A percentile compares a stretch with the other conserved stretches of the same genome.
These are phyloP conservation scores for Cerastis rubricosa DNA, from an alignment of 2,888 invertebrate genomes.

Conservation along the genomic window DNA sequence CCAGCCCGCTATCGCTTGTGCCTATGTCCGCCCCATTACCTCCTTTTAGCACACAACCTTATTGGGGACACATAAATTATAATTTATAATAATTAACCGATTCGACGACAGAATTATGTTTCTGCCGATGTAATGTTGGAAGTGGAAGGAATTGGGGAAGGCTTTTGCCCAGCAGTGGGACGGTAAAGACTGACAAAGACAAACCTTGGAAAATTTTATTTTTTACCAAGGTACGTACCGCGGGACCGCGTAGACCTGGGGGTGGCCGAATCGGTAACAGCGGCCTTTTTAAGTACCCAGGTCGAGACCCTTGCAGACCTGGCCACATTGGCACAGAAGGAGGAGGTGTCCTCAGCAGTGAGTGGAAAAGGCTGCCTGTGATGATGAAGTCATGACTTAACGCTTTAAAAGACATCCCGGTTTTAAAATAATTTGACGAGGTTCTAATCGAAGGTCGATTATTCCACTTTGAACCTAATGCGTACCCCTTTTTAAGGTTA, in stretches of 20 bases:
- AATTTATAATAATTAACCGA: conserved; percentile 66
- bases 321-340: not conserved
- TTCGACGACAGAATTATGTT: conserved; percentile 57
- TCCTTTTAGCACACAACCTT: conserved; percentile 47
- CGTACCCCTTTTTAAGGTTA: not conserved
- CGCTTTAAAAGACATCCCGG: not conserved
- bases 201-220: no score
- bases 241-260: no score
- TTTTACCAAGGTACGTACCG: no score
- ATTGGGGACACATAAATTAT: conserved; percentile 61
- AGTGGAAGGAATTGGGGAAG: not conserved
- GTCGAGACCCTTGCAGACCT: not conserved
- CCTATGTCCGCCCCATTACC: conserved; percentile 12
- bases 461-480: not conserved
- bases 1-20: conserved; percentile 47
- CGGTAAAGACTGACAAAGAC: not conserved
- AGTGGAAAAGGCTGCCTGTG: not conserved
- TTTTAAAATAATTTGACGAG: not conserved
- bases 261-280: no score
- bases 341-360: not conserved
- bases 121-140: conserved; percentile 23
- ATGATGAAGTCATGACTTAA: not conserved
- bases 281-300: no score
- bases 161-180: not conserved
- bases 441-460: not conserved